Conservation (phyloP, 2,888 invertebrate genomes). For the Bimastos eiseni region DNA sequence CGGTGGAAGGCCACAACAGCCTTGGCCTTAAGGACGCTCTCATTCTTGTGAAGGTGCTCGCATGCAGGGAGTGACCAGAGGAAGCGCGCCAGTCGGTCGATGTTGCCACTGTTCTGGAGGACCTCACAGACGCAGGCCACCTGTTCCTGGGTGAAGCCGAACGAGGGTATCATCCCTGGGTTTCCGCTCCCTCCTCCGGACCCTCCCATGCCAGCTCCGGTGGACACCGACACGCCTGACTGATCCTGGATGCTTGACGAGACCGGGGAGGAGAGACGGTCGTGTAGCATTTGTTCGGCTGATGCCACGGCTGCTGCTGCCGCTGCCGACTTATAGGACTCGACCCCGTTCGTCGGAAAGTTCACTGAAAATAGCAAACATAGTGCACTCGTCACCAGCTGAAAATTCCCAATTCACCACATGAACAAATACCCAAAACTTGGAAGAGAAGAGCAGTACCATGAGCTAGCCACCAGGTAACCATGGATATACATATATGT, state of each 20-base stretch:
- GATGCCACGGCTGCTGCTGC: background rate
- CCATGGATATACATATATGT: too few species aligned
- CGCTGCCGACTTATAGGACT: constrained; percentile 27
- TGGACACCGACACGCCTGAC: background rate
- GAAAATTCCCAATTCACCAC: too few species aligned
- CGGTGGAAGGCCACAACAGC: constrained; percentile 93
- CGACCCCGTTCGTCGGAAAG: background rate
- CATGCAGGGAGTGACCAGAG: constrained; percentile 95
- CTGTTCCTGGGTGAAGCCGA: constrained; percentile 89
- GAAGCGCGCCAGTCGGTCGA: constrained; percentile 90
- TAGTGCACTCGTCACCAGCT: too few species aligned
- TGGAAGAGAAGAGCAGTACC: too few species aligned
- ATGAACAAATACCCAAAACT: background rate
- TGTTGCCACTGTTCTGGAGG: constrained; percentile 90
- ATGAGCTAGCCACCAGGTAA: too few species aligned
- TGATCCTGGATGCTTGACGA: background rate
- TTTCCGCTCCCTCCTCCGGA: background rate
- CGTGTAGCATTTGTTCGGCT: constrained; percentile 27
- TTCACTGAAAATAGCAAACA: background rate
- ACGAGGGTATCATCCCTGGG: constrained; percentile 40
- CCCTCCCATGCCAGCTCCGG: background rate
- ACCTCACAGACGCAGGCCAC: constrained; percentile 99
- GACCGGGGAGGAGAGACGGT: background rate
- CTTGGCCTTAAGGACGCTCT: constrained; percentile 95
- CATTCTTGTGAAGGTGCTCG: constrained; percentile 92